Base-by-base conservation (phyloP, 2,113 vertebrate genomes). In the Corvus moneduloides region DNA sequence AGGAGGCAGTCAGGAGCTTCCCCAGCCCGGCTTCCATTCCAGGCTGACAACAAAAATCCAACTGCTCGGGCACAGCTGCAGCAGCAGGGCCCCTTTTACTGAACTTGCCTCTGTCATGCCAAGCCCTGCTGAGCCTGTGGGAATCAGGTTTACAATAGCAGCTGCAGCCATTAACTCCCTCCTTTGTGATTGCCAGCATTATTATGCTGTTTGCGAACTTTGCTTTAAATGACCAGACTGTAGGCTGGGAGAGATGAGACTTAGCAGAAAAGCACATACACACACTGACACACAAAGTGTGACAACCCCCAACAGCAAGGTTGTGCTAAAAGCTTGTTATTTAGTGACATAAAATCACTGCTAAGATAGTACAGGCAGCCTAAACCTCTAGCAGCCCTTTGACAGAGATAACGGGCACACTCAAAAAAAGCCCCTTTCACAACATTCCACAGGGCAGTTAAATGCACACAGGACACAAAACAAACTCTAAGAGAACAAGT, bases 111-210 rank as follows among this genome's bases (percentile, higher is more conserved):
- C 66, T 26, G 75, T 68, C 82, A 79, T 74, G 95, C 96, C 92
- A 88, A 94, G 93, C 83, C 94, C 97, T 90, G 97, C 97, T 97
- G 97, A 90, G 96, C 78, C 94, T 92, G 96, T 97, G 95, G 78
- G 96, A 98, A 97, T 97, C 87, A 88, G 95, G 84, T 89, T 94
- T 93, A 94, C 96, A 96, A 97, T 92, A 95, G 96, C 94, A 96
- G 93, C 92, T 89, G 84, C 87, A 93, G 83, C 87, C 94, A 92
- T 96, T 97, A 97, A 52, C 89, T 95, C 56, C 64, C 92, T 87
- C 95, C 93, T 98, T 97, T 96, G 96, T 98, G 90, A 93, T 96
- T 95, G 94, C 84, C 89, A 95, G 92, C 91, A 97, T 97, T 97
- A 97, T 90, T 88, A 95, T 96, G 94, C 94, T 87, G 90, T 89